A percentile compares a stretch with the other conserved stretches of the same genome.
Evolutionary conservation across 2,797 vertebrate species (phyloP).

Genomic region (Zalophus californianus): DNA sequence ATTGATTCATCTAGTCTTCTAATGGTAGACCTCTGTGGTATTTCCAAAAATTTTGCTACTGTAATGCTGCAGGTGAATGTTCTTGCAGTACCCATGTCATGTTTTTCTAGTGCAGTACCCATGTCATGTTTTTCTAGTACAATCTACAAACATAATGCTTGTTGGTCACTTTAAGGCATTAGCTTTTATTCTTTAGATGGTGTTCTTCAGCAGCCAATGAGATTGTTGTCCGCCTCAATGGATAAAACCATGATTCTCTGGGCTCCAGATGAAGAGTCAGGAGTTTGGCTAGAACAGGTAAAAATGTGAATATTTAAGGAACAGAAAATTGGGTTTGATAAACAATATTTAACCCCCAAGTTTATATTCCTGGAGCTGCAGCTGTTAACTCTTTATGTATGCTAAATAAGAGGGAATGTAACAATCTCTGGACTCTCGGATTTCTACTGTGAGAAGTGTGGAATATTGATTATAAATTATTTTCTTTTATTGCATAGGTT

Average conservation of each 20-base stretch:
- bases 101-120: neutral
- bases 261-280: slow-evolving; percentile 96
- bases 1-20: neutral
- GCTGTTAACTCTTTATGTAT: neutral
- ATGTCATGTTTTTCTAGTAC: neutral
- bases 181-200: slow-evolving; percentile 90
- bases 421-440: neutral
- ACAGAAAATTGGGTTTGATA: slow-evolving; percentile 69
- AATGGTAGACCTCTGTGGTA: neutral
- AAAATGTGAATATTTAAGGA: slow-evolving; percentile 70
- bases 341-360: slow-evolving; percentile 8
- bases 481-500: slow-evolving; percentile 89
- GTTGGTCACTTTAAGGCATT: slow-evolving; percentile 38
- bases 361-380: neutral
- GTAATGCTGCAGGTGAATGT: neutral
- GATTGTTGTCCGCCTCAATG: slow-evolving; percentile 96
- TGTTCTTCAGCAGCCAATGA: slow-evolving; percentile 92
- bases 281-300: slow-evolving; percentile 98
- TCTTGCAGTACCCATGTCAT: neutral
- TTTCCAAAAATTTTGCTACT: neutral
- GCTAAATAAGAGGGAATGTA: neutral
- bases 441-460: neutral
- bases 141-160: neutral
- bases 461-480: slow-evolving; percentile 27
- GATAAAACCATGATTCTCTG: slow-evolving; percentile 99